A percentile compares a stretch with the other conserved stretches of the same genome.
These are phyloP conservation scores for Anableps anableps DNA, from an alignment of 2,797 vertebrate species.

Conservation along the genomic window DNA sequence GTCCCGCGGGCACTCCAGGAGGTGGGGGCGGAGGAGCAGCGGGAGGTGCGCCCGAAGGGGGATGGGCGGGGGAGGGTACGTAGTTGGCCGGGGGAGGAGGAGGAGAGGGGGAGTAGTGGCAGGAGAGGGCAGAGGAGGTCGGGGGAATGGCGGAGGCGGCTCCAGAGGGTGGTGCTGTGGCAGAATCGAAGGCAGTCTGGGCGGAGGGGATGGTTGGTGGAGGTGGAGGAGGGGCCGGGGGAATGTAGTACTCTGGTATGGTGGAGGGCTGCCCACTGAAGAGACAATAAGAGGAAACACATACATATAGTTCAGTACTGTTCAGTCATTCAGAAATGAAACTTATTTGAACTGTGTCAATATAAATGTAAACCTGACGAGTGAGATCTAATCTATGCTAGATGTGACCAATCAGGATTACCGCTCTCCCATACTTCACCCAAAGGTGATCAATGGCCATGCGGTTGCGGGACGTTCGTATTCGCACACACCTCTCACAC, in stretches of 20 bases:
- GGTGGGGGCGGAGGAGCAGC: slow-evolving; percentile 87
- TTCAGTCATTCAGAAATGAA: not conserved
- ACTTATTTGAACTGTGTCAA: not conserved
- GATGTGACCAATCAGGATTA: not conserved
- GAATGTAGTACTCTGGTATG: slow-evolving; percentile 88
- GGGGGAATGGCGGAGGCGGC: slow-evolving; percentile 70
- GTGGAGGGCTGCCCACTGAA: slow-evolving; percentile 83
- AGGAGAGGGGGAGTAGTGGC: slow-evolving; percentile 75
- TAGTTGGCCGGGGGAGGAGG: slow-evolving; percentile 77
- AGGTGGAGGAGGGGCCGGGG: slow-evolving; percentile 86
- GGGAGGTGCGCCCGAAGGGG: slow-evolving; percentile 78
- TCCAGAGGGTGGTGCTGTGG: slow-evolving; percentile 67
- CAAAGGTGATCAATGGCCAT: too few relatives aligned
- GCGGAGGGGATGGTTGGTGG: slow-evolving; percentile 88
- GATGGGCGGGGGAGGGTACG: slow-evolving; percentile 78
- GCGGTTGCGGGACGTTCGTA: too few relatives aligned
- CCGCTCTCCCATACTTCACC: too few relatives aligned
- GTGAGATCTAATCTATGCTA: not conserved
- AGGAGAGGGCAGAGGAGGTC: slow-evolving; percentile 71
- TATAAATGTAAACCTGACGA: not conserved
- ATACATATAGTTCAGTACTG: not conserved
- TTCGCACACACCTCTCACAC: too few relatives aligned
- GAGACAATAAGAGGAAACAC: not conserved
- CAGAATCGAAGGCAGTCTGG: slow-evolving; percentile 88
- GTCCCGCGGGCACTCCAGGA: slow-evolving; percentile 70